Base-by-base conservation (phyloP, 1,140 invertebrate species). In the Daktulosphaira vitifoliae region DNA sequence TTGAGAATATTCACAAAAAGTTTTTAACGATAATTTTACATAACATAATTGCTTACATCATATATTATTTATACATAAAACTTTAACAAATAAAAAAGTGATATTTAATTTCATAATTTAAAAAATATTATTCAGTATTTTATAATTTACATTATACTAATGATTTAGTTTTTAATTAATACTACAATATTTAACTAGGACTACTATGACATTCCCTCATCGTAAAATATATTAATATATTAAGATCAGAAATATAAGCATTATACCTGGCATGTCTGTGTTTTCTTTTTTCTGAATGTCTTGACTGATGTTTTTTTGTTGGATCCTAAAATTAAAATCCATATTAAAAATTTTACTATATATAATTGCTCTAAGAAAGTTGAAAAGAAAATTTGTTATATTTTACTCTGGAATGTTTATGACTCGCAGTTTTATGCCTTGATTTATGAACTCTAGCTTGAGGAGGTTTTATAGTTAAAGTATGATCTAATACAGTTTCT, bases 391-490 rank as follows among this genome's bases (percentile, higher is more conserved):
- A 33, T 25, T 53, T n/a, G n/a, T n/a, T n/a, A n/a, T n/a, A n/a
- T n/a, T n/a, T n/a, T n/a, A 59, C 54, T 48, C 49, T 54, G 20
- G 65, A 52, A 49, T 56, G 53, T 59, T 56, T 59, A 33, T 62
- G 56, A 62, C 42, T 62, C n/a, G 42, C 20, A 29, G 29, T 23
- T 48, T 62, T 62, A 62, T 66, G 66, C 8, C 52, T 59, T 0
- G 46, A 56, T 44, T 66, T 66, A n/a, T 59, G 54, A 2, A 66
- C 48, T 52, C 37, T 66, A 50, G 66, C 66, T 66, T 66, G 66
- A 16, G 66, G 66, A 33, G 66, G 66, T 66, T 66, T 66, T 18
- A 66, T 66, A 48, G 53, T 56, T 38, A 66, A 54, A 52, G 48
- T 52, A 39, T 68, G 62, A n/a, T 59, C 53, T 16, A 46, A 4